These are phyloP conservation scores for Mamestra configurata DNA, from an alignment of 1,140 invertebrate genomes.

Conservation along the genomic window DNA sequence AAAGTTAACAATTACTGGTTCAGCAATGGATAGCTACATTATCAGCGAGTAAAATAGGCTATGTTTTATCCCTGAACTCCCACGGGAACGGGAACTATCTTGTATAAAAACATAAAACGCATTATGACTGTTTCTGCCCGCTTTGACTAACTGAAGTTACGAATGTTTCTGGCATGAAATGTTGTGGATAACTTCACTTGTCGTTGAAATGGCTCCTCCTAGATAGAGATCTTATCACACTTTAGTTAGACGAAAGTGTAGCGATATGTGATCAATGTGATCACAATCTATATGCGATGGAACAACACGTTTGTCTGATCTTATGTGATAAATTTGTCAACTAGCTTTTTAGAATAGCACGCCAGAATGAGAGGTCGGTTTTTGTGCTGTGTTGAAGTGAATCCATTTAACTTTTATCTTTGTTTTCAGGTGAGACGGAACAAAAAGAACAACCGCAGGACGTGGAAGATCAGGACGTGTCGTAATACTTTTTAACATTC, in stretches of 20 bases:
- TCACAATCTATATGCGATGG: background rate
- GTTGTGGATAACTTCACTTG: background rate
- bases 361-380: background rate
- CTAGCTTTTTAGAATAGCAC: background rate
- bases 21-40: too few relatives aligned
- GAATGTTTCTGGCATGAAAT: background rate
- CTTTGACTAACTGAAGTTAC: too few relatives aligned
- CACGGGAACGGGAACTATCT: too few relatives aligned
- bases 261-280: background rate
- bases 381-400: background rate
- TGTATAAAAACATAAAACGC: too few relatives aligned
- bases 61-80: too few relatives aligned
- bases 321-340: background rate
- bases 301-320: background rate
- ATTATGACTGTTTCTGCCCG: too few relatives aligned
- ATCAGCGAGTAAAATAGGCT: too few relatives aligned
- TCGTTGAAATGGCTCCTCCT: background rate
- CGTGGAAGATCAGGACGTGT: constrained; percentile 97
- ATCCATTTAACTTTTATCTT: background rate
- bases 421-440: constrained; percentile 93
- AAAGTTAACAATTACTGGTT: too few relatives aligned
- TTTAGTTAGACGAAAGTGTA: background rate
- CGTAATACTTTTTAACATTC: constrained; percentile 90
- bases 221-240: background rate
- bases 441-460: constrained; percentile 96